phyloP scores from a whole-genome alignment of 2,888 invertebrate genomes.

The Mesopsocus fuscifrons region DNA sequence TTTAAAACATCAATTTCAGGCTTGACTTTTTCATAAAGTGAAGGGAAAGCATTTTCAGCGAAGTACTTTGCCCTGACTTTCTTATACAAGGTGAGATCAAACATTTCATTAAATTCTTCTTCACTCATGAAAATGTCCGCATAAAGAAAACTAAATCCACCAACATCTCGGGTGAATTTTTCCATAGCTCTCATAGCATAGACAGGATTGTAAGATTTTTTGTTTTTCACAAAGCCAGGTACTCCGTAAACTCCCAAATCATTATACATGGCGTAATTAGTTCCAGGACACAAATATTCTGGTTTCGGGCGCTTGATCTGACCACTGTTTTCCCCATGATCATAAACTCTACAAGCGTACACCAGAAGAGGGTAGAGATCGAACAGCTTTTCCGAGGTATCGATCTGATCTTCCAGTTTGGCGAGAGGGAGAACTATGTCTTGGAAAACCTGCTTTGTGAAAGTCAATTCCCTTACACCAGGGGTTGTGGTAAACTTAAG shows the following conservation, averaged over 20 bases:
- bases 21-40: slow-evolving; percentile 44
- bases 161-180: slow-evolving; percentile 43
- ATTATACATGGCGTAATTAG: slow-evolving; percentile 49
- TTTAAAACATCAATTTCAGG: slow-evolving; percentile 39
- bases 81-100: slow-evolving; percentile 43
- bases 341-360: slow-evolving; percentile 45
- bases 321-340: slow-evolving; percentile 37
- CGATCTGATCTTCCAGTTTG: slow-evolving; percentile 42
- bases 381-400: slow-evolving; percentile 36
- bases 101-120: slow-evolving; percentile 45
- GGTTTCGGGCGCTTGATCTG: slow-evolving; percentile 34
- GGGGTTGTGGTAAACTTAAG: slow-evolving; percentile 52
- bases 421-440: slow-evolving; percentile 47
- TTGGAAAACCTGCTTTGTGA: slow-evolving; percentile 50
- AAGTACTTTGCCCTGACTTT: slow-evolving; percentile 35
- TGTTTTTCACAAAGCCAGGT: slow-evolving; percentile 38
- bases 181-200: slow-evolving; percentile 47
- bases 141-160: slow-evolving; percentile 47
- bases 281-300: slow-evolving; percentile 39
- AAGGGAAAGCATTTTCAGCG: slow-evolving; percentile 40
- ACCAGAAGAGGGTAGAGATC: slow-evolving; percentile 47
- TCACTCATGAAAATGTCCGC: slow-evolving; percentile 49
- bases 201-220: slow-evolving; percentile 40
- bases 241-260: slow-evolving; percentile 51
- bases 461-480: slow-evolving; percentile 44